A percentile compares a stretch with the other conserved stretches of the same genome.
phyloP scores from a whole-genome alignment of 2,797 vertebrate genomes.

The Mionectes olivaceus region DNA sequence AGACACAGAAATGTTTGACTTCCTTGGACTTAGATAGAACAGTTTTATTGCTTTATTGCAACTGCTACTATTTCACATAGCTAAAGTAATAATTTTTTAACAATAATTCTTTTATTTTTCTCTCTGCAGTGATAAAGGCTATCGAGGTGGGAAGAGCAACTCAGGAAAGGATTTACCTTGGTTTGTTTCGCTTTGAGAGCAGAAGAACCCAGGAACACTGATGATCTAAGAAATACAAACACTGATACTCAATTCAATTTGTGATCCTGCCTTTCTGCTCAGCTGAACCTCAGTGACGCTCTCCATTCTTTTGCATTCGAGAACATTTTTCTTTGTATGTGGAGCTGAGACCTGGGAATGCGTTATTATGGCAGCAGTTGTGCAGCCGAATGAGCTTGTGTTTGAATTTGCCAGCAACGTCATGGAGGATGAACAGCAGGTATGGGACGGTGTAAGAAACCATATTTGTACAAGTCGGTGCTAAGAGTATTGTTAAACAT shows the following conservation, averaged over 20 bases:
- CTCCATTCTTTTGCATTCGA: not conserved
- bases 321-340: slow-evolving; percentile 70
- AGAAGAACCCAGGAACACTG: not conserved
- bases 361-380: slow-evolving; percentile 85
- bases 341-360: slow-evolving; percentile 78
- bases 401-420: slow-evolving; percentile 95
- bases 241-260: not conserved
- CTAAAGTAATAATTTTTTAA: not conserved
- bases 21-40: not conserved
- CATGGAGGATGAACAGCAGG: slow-evolving; percentile 90
- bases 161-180: slow-evolving; percentile 30
- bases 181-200: slow-evolving; percentile 41
- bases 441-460: slow-evolving; percentile 63
- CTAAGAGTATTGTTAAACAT: not conserved
- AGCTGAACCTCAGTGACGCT: not conserved
- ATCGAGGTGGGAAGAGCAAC: slow-evolving; percentile 26
- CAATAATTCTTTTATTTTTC: not conserved
- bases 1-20: not conserved
- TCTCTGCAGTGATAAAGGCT: slow-evolving; percentile 49
- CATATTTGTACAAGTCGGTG: not conserved
- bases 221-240: slow-evolving; percentile 1
- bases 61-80: not conserved
- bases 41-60: not conserved
- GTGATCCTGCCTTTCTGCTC: not conserved
- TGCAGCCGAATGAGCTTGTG: slow-evolving; percentile 92